Conservation (phyloP, 1,140 invertebrate species). For the Trachelipus rathkii region DNA sequence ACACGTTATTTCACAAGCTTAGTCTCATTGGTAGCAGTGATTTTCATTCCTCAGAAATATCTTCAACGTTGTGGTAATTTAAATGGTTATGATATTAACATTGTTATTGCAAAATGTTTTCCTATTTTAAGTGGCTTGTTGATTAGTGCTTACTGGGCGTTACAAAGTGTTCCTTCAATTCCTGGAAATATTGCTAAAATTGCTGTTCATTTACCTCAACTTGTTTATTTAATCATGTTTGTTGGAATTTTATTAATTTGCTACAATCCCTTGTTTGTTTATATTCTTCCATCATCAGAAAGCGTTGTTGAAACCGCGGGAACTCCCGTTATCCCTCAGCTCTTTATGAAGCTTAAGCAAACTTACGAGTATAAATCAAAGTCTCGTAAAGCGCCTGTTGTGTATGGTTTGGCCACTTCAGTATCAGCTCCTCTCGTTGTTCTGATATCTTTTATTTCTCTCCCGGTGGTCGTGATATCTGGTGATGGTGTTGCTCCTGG, state of each 20-base stretch:
- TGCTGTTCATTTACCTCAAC: slow-evolving; percentile 42
- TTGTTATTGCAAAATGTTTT: slow-evolving; percentile 62
- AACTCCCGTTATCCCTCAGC: slow-evolving; percentile 16
- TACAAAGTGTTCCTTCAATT: slow-evolving; percentile 55
- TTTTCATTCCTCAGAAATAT: slow-evolving; percentile 62
- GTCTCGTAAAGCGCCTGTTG: slow-evolving; percentile 29
- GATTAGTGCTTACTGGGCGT: slow-evolving; percentile 64
- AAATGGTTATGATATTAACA: slow-evolving; percentile 59
- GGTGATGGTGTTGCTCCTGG: slow-evolving; percentile 52
- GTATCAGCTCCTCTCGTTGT: slow-evolving; percentile 49
- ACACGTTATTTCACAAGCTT: slow-evolving; percentile 56
- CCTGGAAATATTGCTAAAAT: slow-evolving; percentile 38
- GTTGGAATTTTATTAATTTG: slow-evolving; percentile 25
- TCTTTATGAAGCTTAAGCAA: slow-evolving; percentile 20
- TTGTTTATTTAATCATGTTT: slow-evolving; percentile 27
- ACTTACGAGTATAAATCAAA: background rate
- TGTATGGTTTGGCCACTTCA: slow-evolving; percentile 46
- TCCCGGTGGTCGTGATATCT: slow-evolving; percentile 47
- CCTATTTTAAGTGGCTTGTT: slow-evolving; percentile 65
- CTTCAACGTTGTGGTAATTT: slow-evolving; percentile 70
- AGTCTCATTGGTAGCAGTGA: slow-evolving; percentile 58
- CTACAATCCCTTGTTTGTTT: slow-evolving; percentile 41
- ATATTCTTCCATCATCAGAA: slow-evolving; percentile 25
- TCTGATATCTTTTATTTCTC: slow-evolving; percentile 38
- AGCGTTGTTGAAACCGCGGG: background rate